phyloP scores from a whole-genome alignment of 2,113 vertebrate species.

The Butorides virescens region DNA sequence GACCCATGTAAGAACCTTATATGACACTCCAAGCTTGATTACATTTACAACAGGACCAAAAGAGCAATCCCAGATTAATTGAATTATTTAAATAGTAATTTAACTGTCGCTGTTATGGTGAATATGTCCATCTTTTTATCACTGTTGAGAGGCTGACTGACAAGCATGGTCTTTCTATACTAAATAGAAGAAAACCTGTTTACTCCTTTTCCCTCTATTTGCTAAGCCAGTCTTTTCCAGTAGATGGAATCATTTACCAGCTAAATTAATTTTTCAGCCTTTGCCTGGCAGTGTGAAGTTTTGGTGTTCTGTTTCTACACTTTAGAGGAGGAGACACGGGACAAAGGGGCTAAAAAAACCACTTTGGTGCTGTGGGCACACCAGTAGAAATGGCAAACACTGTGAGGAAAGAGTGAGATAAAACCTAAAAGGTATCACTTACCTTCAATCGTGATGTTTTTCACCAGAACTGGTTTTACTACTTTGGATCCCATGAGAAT shows the following conservation, averaged over 20 bases:
- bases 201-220: neutral
- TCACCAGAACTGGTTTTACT: constrained; percentile 92
- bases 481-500: constrained; percentile 88
- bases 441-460: constrained; percentile 97
- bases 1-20: neutral
- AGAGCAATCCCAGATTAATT: neutral
- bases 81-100: neutral
- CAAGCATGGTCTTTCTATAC: fast-evolving
- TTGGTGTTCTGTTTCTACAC: neutral
- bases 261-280: neutral
- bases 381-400: neutral
- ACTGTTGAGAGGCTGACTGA: neutral
- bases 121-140: neutral
- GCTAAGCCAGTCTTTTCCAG: constrained; percentile 25
- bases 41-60: neutral
- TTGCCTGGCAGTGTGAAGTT: neutral
- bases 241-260: constrained; percentile 42
- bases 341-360: neutral
- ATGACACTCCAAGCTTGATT: neutral
- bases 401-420: neutral
- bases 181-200: neutral
- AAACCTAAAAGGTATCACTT: neutral
- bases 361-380: neutral
- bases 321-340: neutral
- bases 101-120: neutral